Conservation (phyloP, 1,140 invertebrate species). For the Diabrotica undecimpunctata region DNA sequence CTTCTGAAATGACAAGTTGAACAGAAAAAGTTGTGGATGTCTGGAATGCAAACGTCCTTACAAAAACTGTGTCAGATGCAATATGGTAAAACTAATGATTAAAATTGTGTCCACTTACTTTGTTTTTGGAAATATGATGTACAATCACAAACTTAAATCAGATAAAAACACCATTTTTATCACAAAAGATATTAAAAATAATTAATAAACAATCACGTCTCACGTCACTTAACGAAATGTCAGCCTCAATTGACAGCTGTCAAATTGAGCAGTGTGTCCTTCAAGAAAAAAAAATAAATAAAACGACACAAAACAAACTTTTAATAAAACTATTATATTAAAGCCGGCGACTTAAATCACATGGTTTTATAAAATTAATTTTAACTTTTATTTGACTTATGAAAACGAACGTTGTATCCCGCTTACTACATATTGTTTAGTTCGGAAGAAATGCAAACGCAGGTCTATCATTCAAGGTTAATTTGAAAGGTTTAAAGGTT, state of each 20-base stretch:
- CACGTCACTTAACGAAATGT: conserved; percentile 12
- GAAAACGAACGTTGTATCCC: too few relatives aligned
- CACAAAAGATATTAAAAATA: conserved; percentile 18
- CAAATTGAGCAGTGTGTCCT: neutral
- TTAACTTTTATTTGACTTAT: too few relatives aligned
- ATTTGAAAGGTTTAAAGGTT: neutral
- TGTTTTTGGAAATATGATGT: neutral
- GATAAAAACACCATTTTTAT: conserved; percentile 16
- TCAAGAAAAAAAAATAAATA: neutral
- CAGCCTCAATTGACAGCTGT: neutral
- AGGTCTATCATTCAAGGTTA: neutral
- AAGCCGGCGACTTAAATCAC: too few relatives aligned
- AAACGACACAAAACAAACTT: neutral
- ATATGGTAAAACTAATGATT: neutral
- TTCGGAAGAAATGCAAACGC: too few relatives aligned
- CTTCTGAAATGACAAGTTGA: neutral
- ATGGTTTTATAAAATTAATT: too few relatives aligned
- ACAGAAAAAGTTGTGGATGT: conserved; percentile 4
- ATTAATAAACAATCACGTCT: conserved; percentile 21
- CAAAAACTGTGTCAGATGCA: conserved; percentile 8
- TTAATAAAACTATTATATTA: too few relatives aligned
- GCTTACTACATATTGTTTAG: too few relatives aligned
- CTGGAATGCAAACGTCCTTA: conserved; percentile 7
- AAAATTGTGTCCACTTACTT: conserved; percentile 2
- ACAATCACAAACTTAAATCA: conserved; percentile 3